Evolutionary conservation across 1,140 invertebrate genomes (phyloP).

Genomic region (Drepana arcuata): DNA sequence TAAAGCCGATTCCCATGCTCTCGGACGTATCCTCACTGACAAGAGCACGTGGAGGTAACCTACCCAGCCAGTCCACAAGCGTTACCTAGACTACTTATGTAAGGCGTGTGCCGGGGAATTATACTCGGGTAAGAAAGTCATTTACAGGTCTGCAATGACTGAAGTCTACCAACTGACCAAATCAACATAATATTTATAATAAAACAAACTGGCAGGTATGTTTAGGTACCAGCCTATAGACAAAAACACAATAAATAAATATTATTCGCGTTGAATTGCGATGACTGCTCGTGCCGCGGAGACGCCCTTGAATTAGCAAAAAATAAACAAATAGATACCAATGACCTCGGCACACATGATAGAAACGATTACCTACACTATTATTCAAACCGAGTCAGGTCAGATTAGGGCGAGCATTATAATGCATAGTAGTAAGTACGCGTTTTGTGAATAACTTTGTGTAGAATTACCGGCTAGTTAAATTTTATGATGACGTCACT

Average conservation of each 20-base stretch:
- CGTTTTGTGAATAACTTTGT: conserved; percentile 43
- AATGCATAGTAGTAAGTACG: conserved; percentile 51
- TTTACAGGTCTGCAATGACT: too few species aligned
- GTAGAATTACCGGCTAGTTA: conserved; percentile 59
- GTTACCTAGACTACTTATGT: too few species aligned
- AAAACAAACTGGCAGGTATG: too few species aligned
- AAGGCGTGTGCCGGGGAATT: too few species aligned
- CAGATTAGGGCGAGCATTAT: conserved; percentile 62
- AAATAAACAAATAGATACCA: conserved; percentile 62
- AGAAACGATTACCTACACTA: conserved; percentile 35
- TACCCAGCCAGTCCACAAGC: too few species aligned
- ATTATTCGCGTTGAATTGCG: conserved; percentile 6
- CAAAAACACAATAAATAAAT: conserved; percentile 8
- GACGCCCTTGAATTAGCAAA: conserved; percentile 54
- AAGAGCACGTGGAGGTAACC: too few species aligned
- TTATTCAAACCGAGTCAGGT: conserved; percentile 52
- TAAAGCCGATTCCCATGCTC: too few species aligned
- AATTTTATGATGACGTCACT: conserved; percentile 56
- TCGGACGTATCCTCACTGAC: too few species aligned
- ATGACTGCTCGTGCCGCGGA: conserved; percentile 8
- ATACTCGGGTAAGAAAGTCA: too few species aligned
- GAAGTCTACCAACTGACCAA: too few species aligned
- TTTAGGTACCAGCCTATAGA: too few species aligned
- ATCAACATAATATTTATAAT: too few species aligned
- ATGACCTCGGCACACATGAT: conserved; percentile 59